A percentile compares a stretch with the other conserved stretches of the same genome.
These are phyloP conservation scores for Paguma larvata DNA, from an alignment of 2,797 vertebrate genomes.

Conservation along the genomic window DNA sequence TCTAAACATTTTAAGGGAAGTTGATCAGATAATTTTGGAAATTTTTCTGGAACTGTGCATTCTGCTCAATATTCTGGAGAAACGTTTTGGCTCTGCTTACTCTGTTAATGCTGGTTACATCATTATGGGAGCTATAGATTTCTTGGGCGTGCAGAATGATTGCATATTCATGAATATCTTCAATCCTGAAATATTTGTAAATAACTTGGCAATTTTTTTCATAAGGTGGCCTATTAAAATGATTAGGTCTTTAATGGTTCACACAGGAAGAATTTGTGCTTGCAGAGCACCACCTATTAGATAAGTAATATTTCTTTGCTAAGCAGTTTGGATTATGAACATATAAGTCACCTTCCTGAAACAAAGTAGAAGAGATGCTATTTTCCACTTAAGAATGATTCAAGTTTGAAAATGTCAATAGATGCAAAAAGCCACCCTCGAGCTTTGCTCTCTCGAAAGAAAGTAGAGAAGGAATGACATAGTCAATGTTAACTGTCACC, in stretches of 20 bases:
- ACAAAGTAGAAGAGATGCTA: slow-evolving; percentile 80
- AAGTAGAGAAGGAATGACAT: slow-evolving; percentile 85
- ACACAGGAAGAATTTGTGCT: slow-evolving; percentile 73
- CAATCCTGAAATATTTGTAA: slow-evolving; percentile 86
- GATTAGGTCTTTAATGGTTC: slow-evolving; percentile 83
- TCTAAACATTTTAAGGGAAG: slow-evolving; percentile 61
- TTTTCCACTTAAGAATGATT: slow-evolving; percentile 82
- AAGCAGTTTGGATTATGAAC: slow-evolving; percentile 80
- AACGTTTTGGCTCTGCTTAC: slow-evolving; percentile 71
- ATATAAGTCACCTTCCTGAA: slow-evolving; percentile 84
- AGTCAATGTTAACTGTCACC: slow-evolving; percentile 89
- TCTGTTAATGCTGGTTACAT: slow-evolving; percentile 79
- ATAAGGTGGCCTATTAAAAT: slow-evolving; percentile 83
- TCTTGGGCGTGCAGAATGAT: slow-evolving; percentile 75
- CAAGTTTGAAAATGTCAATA: slow-evolving; percentile 87
- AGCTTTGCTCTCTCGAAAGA: slow-evolving; percentile 83
- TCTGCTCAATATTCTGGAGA: slow-evolving; percentile 79
- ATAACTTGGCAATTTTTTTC: slow-evolving; percentile 84
- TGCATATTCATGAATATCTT: slow-evolving; percentile 83
- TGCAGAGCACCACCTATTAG: slow-evolving; percentile 35
- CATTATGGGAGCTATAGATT: slow-evolving; percentile 77
- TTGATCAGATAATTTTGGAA: slow-evolving; percentile 70
- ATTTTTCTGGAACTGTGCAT: slow-evolving; percentile 75
- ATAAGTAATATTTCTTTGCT: slow-evolving; percentile 79
- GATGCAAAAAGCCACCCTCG: slow-evolving; percentile 84